A percentile compares a stretch with the other conserved stretches of the same genome.
These are phyloP conservation scores for Osmoderma eremita DNA, from an alignment of 2,888 invertebrate genomes.

Conservation along the genomic window DNA sequence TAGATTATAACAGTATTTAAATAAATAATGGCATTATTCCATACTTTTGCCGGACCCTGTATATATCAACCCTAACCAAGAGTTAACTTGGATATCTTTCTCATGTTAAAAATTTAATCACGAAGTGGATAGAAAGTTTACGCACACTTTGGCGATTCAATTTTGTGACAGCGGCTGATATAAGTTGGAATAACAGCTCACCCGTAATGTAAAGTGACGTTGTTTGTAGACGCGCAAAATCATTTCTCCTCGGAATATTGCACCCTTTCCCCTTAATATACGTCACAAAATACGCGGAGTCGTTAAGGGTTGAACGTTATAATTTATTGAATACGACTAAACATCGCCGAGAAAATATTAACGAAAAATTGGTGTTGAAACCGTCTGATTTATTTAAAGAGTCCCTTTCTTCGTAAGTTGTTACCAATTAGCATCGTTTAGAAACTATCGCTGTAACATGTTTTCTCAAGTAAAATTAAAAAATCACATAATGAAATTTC, in stretches of 20 bases:
- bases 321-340: slow-evolving; percentile 24
- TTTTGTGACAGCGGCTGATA: slow-evolving; percentile 34
- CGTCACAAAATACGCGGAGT: background rate
- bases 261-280: slow-evolving; percentile 9
- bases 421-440: too few species aligned
- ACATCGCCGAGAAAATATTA: background rate
- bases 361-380: background rate
- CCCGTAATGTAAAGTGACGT: slow-evolving; percentile 22
- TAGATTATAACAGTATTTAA: too few species aligned
- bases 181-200: slow-evolving; percentile 32
- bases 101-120: slow-evolving; percentile 17
- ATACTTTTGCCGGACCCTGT: too few species aligned
- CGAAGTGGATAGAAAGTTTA: slow-evolving; percentile 3
- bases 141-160: slow-evolving; percentile 30
- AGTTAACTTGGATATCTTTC: slow-evolving; percentile 11
- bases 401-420: too few species aligned
- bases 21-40: too few species aligned
- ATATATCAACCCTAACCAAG: background rate
- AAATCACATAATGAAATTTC: too few species aligned
- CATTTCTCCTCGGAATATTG: slow-evolving; percentile 5
- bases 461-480: too few species aligned
- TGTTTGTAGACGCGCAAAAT: slow-evolving; percentile 37
- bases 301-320: slow-evolving; percentile 5
- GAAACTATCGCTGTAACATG: too few species aligned
- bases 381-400: background rate